Percentiles rank a stretch among this genome's conserved stretches.
phyloP scores from a whole-genome alignment of 2,888 invertebrate genomes.

The Microctonus brassicae region DNA sequence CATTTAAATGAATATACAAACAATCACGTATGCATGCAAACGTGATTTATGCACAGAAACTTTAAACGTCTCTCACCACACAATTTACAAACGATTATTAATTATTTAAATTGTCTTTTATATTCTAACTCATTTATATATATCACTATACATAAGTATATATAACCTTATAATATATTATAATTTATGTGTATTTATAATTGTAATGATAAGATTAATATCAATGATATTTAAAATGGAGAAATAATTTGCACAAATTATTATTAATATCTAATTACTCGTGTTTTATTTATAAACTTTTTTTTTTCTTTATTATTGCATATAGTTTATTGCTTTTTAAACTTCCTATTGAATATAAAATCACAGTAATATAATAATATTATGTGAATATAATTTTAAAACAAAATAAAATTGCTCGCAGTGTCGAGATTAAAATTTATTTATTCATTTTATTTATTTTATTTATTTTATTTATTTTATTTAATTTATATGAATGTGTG shows the following conservation, averaged over 20 bases:
- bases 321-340: too few species aligned
- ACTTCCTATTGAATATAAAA: too few species aligned
- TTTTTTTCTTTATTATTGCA: too few species aligned
- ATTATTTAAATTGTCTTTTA: neutral
- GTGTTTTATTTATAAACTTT: too few species aligned
- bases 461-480: too few species aligned
- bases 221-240: neutral
- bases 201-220: slow-evolving; percentile 1
- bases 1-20: neutral
- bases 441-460: neutral
- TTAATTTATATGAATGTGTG: neutral
- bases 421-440: neutral
- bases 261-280: neutral
- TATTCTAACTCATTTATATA: neutral
- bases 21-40: neutral
- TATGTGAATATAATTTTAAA: too few species aligned
- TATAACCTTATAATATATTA: too few species aligned
- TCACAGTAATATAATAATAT: too few species aligned
- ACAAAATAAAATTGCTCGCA: too few species aligned
- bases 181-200: too few species aligned
- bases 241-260: slow-evolving; percentile 3
- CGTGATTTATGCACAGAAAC: neutral
- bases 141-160: too few species aligned
- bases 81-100: neutral
- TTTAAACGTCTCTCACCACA: neutral